A percentile compares a stretch with the other conserved stretches of the same genome.
Evolutionary conservation across 1,140 invertebrate genomes (phyloP).

Genomic region (Pogonomyrmex barbatus): DNA sequence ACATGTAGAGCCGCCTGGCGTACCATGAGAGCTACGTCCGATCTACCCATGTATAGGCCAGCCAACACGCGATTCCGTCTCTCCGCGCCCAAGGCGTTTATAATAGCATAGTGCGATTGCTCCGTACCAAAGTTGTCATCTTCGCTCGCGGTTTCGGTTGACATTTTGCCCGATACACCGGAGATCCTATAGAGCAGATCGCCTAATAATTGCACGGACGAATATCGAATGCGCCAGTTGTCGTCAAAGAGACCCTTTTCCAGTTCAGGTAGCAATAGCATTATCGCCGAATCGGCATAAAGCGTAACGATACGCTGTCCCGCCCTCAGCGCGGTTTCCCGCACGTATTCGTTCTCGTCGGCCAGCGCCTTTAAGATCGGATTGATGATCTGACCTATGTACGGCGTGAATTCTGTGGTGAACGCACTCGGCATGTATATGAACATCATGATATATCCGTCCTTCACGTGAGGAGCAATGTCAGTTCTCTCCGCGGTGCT

Average conservation of each 20-base stretch:
- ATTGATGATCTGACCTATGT: conserved; percentile 99
- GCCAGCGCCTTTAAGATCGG: conserved; percentile 98
- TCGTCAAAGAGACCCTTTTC: conserved; percentile 98
- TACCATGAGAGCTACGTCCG: conserved; percentile 98
- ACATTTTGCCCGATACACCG: conserved; percentile 99
- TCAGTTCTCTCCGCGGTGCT: conserved; percentile 97
- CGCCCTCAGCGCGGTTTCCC: conserved; percentile 98
- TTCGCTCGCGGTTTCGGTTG: conserved; percentile 98
- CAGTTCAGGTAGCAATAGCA: conserved; percentile 96
- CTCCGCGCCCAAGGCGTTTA: conserved; percentile 94
- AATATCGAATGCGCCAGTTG: conserved; percentile 99
- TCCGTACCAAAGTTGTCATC: conserved; percentile 99
- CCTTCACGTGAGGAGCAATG: conserved; percentile 98
- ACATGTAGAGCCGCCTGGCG: conserved; percentile 98
- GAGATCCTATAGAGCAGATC: conserved; percentile 99
- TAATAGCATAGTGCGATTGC: conserved; percentile 96
- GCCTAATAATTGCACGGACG: conserved; percentile 98
- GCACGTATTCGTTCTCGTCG: conserved; percentile 99
- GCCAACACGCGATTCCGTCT: conserved; percentile 97
- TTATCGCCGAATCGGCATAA: conserved; percentile 98
- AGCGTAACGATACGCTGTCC: conserved; percentile 98
- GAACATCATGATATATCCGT: conserved; percentile 99
- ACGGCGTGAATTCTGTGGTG: conserved; percentile 97
- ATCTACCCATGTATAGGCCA: conserved; percentile 98
- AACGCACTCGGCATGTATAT: conserved; percentile 99